phyloP scores from a whole-genome alignment of 2,888 invertebrate species.

The Timema podura region DNA sequence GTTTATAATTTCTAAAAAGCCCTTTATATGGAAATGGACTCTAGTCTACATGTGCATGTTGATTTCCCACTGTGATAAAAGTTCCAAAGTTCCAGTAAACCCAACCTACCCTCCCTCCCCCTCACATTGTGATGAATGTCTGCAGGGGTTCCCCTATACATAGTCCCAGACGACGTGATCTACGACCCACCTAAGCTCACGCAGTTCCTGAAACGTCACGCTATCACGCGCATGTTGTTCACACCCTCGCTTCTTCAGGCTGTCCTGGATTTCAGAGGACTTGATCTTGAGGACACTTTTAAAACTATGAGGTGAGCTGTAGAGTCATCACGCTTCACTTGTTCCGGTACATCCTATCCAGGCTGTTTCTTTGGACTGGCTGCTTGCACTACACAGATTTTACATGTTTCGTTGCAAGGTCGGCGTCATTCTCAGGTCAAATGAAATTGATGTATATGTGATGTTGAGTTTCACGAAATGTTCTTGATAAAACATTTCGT shows the following conservation, averaged over 20 bases:
- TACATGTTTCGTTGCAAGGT: too few species aligned
- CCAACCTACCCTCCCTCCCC: not conserved
- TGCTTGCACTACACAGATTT: too few species aligned
- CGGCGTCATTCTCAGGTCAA: too few species aligned
- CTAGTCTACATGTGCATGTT: too few species aligned
- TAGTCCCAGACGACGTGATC: conserved; percentile 37
- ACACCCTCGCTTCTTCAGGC: conserved; percentile 37
- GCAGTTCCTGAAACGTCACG: conserved; percentile 31
- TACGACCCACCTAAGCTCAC: conserved; percentile 36
- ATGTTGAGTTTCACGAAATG: too few species aligned
- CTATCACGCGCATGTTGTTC: conserved; percentile 36
- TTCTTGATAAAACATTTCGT: too few species aligned
- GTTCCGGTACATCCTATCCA: too few species aligned
- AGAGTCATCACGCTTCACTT: not conserved
- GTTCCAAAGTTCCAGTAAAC: not conserved
- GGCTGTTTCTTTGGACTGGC: too few species aligned
- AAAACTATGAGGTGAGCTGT: conserved; percentile 31
- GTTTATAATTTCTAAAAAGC: too few species aligned
- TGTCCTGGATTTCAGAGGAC: conserved; percentile 33
- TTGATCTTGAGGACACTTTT: conserved; percentile 29
- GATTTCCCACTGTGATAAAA: too few species aligned
- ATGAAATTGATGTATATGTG: too few species aligned
- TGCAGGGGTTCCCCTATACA: conserved; percentile 35
- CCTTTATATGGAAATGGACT: too few species aligned
- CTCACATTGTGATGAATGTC: not conserved